Evolutionary conservation across 2,113 vertebrate genomes (phyloP).

Genomic region (Microtus richardsoni): DNA sequence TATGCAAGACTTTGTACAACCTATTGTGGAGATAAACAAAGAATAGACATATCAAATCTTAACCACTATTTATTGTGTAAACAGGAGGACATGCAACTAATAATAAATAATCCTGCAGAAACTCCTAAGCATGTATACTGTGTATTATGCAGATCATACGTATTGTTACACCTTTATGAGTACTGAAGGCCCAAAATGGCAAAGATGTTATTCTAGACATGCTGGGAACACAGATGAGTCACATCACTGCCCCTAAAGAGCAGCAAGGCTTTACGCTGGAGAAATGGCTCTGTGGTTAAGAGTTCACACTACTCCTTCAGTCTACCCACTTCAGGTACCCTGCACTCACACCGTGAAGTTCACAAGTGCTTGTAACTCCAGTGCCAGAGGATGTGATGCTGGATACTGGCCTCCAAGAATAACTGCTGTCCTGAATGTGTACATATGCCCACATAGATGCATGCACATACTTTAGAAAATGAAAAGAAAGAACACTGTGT

Average conservation of each 20-base stretch:
- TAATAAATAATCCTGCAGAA: slow-evolving; percentile 13
- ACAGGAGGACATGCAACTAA: background rate
- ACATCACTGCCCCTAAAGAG: background rate
- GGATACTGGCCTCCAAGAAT: background rate
- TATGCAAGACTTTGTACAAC: background rate
- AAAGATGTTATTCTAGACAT: slow-evolving; percentile 2
- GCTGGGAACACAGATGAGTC: background rate
- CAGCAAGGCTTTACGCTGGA: background rate
- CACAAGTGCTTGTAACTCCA: background rate
- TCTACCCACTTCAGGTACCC: no score
- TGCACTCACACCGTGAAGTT: no score
- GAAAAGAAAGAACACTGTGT: background rate
- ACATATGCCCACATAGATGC: background rate
- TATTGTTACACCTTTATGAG: slow-evolving; percentile 36
- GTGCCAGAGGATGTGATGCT: no score
- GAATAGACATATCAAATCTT: background rate
- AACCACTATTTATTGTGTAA: background rate
- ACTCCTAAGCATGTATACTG: slow-evolving; percentile 33
- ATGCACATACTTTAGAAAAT: background rate
- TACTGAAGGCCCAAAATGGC: background rate
- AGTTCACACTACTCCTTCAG: no score
- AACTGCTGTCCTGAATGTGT: background rate
- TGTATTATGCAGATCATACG: background rate
- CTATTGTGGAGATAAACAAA: slow-evolving; percentile 13
- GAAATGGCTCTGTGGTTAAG: background rate